Evolutionary conservation across 2,113 vertebrate genomes (phyloP), one percentile per base, ranked within the genome.

Genomic region (Dissostichus mawsoni): DNA sequence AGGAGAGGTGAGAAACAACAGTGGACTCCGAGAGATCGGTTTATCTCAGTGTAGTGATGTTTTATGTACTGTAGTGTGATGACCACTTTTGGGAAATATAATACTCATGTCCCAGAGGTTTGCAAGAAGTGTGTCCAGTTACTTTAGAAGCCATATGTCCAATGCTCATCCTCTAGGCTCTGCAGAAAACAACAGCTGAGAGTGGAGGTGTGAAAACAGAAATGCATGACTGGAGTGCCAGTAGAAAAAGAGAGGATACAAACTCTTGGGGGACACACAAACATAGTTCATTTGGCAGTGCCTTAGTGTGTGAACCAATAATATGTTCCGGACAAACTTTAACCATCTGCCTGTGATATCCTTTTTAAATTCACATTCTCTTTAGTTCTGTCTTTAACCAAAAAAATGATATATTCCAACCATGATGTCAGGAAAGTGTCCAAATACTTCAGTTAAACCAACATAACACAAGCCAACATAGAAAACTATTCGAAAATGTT

Each of bases 131-230:
- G 44, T 23, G 17, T 12, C 29, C 41, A 48, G 73, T 16, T 55
- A 64, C 36, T 55, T 45, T 14, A 44, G 5, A 23, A 16, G 23
- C 17, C 51, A 29, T 45, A 65, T 57, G 62, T n/a, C 29, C 61
- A 16, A 51, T 55, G 29, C 50, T 64, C 50, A 53, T 11, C 25
- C 5, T 17, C n/a, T 23, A 18, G 4, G n/a, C n/a, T 44, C 33
- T 63, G 48, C 5, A 63, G 58, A 48, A 48, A 18, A 3, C 0
- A 2, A 44, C 52, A 48, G 52, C 52, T 75, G 9, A 56, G 61
- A 71, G 47, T 17, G 53, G 47, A 57, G 50, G 50, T 67, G 44
- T 72, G 64, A 57, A 64, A 47, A 62, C 8, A 57, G 23, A 57
- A 55, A 11, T 52, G 52, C 48, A 23, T 56, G 36, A 29, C 17